Conservation (phyloP, 2,888 invertebrate genomes). For the Crocallis elinguaria region DNA sequence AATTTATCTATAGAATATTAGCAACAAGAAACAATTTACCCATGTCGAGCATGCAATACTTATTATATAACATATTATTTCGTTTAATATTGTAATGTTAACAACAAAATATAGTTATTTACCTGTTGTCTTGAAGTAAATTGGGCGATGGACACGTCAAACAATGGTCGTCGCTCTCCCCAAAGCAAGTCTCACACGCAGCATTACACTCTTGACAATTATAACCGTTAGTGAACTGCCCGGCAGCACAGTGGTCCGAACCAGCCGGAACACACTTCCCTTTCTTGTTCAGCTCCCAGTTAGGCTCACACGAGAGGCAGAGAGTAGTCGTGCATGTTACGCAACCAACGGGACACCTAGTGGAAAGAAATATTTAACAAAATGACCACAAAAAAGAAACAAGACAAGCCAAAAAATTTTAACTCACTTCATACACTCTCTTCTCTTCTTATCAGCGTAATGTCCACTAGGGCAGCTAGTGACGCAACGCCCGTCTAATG, state of each 20-base stretch:
- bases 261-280: conserved; percentile 89
- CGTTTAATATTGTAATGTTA: too few species aligned
- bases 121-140: conserved; percentile 87
- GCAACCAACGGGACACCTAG: conserved; percentile 90
- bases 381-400: not conserved
- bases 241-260: conserved; percentile 88
- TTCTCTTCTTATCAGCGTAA: conserved; percentile 90
- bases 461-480: conserved; percentile 89
- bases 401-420: conserved; percentile 1
- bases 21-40: too few species aligned
- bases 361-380: conserved; percentile 26
- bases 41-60: too few species aligned
- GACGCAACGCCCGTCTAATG: conserved; percentile 89
- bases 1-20: too few species aligned
- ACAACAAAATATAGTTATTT: conserved; percentile 35
- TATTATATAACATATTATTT: too few species aligned
- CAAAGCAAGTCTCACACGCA: conserved; percentile 93
- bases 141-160: conserved; percentile 90
- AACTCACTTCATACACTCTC: conserved; percentile 89
- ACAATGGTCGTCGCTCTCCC: conserved; percentile 89
- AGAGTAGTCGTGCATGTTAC: conserved; percentile 89
- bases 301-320: conserved; percentile 89
- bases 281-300: conserved; percentile 91
- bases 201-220: conserved; percentile 90
- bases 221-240: conserved; percentile 86